Percentiles rank a stretch among this genome's conserved stretches.
phyloP scores from a whole-genome alignment of 2,888 invertebrate genomes.

The Dyspetes luteomarginatus region DNA sequence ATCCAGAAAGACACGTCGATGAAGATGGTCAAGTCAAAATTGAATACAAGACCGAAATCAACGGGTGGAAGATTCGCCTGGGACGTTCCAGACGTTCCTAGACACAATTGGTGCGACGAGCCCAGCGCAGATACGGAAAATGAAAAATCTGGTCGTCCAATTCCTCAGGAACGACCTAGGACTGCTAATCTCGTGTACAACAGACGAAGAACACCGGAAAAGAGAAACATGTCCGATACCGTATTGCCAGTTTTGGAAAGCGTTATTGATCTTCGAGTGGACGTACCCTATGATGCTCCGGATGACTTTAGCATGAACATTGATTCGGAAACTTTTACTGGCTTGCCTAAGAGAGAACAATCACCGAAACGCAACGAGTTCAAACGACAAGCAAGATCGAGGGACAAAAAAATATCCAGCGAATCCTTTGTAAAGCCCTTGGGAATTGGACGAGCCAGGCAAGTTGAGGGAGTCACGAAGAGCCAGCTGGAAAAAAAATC shows the following conservation, averaged over 20 bases:
- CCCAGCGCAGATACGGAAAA: not conserved
- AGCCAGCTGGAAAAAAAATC: not conserved
- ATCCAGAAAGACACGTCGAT: not conserved
- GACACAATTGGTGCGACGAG: conserved; percentile 34
- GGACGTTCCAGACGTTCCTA: conserved; percentile 64
- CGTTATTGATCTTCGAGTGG: conserved; percentile 52
- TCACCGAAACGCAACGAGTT: conserved; percentile 4
- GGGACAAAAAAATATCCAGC: conserved; percentile 35
- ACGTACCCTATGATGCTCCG: conserved; percentile 22
- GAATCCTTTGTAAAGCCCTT: conserved; percentile 51
- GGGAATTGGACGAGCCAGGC: not conserved
- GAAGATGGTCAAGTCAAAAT: conserved; percentile 40
- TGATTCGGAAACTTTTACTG: not conserved
- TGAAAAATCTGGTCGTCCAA: not conserved
- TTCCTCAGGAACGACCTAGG: conserved; percentile 33
- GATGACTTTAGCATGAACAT: not conserved
- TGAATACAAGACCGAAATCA: conserved; percentile 58
- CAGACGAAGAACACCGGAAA: conserved; percentile 45
- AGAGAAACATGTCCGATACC: conserved; percentile 52
- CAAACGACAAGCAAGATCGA: conserved; percentile 16
- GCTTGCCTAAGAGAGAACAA: not conserved
- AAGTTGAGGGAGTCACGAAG: not conserved
- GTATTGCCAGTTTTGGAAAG: conserved; percentile 62
- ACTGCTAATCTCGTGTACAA: conserved; percentile 26
- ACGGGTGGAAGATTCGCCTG: conserved; percentile 63